Base-by-base conservation (phyloP, 1,140 invertebrate genomes). In the Mycetomoellerius zeteki region DNA sequence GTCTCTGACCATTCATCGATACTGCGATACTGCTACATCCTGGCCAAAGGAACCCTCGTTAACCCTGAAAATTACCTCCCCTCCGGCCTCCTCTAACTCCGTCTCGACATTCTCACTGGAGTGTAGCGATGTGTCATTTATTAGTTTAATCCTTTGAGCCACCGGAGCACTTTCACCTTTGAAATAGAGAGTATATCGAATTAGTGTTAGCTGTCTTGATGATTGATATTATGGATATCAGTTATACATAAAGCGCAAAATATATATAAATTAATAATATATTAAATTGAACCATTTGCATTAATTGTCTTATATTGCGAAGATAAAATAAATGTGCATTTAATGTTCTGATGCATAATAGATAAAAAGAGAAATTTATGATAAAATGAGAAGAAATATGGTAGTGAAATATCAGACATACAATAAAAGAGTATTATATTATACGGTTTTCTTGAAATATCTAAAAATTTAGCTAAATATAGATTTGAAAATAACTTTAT, bases 1-100 rank as follows among this genome's bases (percentile, higher is more conserved):
- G 85, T 86, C 77, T 86, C 85, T 86, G 77, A 86, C 77, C 54
- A 86, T 84, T 86, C 85, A 62, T 37, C 77, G 77, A 84, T 82
- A 82, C 67, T 19, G 14, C 85, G 75, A 86, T 82, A 65, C 73
- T 56, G n/a, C 12, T 27, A 7, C 21, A 16, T 73, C 56, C 69
- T 56, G 71, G 37, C 71, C 72, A 65, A 78, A 85, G 73, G 72
- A 78, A 43, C 73, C 73, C 82, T 85, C 50, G 82, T 85, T 85
- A 85, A 65, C 71, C 82, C 75, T 56, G 82, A 78, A 85, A 78
- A 78, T 27, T 54, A 24, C 65, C 37, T 14, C 12, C 12, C 21
- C n/a, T 56, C 8, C 16, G 19, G n/a, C 19, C 47, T 30, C 2
- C 30, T 43, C 30, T 21, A 10, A 3, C 21, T 71, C 21, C 33